phyloP scores from a whole-genome alignment of 1,140 invertebrate species.

The Magallana ariakensis region DNA sequence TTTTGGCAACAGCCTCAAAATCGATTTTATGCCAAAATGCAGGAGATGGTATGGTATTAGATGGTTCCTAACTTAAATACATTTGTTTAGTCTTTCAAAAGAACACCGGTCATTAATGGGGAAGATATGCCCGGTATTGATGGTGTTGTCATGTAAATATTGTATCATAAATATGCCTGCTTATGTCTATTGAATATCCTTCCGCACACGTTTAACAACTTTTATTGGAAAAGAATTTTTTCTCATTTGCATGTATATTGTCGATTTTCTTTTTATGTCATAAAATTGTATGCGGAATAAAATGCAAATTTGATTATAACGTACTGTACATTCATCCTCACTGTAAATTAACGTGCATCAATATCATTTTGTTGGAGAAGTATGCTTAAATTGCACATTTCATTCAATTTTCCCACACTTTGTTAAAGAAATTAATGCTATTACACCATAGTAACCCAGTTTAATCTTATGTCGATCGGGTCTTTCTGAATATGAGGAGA shows the following conservation, averaged over 20 bases:
- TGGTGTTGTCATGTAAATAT: not conserved
- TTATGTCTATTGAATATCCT: constrained; percentile 1
- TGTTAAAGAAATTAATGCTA: no score
- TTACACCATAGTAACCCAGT: no score
- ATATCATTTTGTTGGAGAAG: no score
- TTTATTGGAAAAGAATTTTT: not conserved
- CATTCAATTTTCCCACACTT: no score
- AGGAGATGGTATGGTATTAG: constrained; percentile 8
- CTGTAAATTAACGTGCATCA: no score
- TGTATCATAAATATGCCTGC: constrained; percentile 5
- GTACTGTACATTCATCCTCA: no score
- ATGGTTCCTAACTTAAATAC: constrained; percentile 15
- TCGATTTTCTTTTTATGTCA: not conserved
- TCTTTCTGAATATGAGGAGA: no score
- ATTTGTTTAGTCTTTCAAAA: constrained; percentile 20
- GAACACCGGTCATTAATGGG: not conserved
- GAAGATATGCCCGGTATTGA: not conserved
- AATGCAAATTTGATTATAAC: no score
- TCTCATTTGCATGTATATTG: not conserved
- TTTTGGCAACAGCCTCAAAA: constrained; percentile 4
- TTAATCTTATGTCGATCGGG: no score
- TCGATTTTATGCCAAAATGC: constrained; percentile 32
- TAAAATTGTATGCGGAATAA: not conserved
- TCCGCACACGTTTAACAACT: not conserved
- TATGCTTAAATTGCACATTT: no score